phyloP scores from a whole-genome alignment of 2,888 invertebrate genomes.

The Coleophora flavipennella region DNA sequence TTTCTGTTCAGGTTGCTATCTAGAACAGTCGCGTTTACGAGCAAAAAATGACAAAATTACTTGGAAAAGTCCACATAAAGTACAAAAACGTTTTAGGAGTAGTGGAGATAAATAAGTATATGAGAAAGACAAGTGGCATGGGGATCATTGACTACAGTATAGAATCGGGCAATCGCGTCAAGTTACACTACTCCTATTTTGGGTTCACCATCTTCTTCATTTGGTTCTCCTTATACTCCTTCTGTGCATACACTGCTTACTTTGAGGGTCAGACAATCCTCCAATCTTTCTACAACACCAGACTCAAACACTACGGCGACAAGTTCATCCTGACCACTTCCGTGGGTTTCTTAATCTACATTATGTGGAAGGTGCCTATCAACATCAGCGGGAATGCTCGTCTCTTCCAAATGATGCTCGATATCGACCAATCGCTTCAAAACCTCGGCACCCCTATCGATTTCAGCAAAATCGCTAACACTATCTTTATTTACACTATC shows the following conservation, averaged over 20 bases:
- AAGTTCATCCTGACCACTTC: conserved; percentile 33
- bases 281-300: conserved; percentile 39
- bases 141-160: conserved; percentile 19
- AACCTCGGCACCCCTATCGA: conserved; percentile 30
- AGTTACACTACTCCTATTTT: conserved; percentile 21
- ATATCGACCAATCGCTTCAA: conserved; percentile 33
- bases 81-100: conserved; percentile 34
- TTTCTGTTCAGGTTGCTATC: no score
- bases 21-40: no score
- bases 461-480: conserved; percentile 24
- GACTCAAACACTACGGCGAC: conserved; percentile 44
- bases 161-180: conserved; percentile 10
- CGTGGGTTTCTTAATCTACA: conserved; percentile 25
- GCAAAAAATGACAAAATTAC: no score
- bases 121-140: conserved; percentile 32
- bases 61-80: conserved; percentile 8
- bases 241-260: conserved; percentile 29
- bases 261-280: conserved; percentile 37
- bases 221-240: conserved; percentile 32
- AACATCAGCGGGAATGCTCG: conserved; percentile 22
- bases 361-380: conserved; percentile 38
- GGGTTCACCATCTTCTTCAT: conserved; percentile 25
- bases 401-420: conserved; percentile 26
- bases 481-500: conserved; percentile 20
- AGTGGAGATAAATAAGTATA: conserved; percentile 17